Conservation (phyloP, 2,113 vertebrate genomes). For the Mohoua ochrocephala region DNA sequence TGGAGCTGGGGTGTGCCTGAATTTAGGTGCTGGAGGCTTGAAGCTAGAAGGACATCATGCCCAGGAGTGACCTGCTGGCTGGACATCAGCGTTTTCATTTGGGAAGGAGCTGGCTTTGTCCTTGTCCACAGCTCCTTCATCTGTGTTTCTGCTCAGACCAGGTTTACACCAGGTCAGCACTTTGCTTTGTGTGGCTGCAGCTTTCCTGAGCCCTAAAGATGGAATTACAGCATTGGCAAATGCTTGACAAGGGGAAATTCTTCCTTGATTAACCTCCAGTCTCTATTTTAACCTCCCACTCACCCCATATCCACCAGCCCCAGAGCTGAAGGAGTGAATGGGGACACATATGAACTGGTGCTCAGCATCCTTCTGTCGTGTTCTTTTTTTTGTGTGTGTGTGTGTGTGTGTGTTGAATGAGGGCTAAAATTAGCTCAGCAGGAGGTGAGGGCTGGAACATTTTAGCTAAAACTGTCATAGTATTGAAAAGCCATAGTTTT, state of each 20-base stretch:
- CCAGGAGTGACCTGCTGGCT: background rate
- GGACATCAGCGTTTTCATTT: rapidly evolving
- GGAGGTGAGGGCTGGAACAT: slow-evolving; percentile 1
- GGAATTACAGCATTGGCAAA: background rate
- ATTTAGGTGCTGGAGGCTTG: background rate
- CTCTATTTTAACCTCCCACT: background rate
- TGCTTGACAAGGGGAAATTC: background rate
- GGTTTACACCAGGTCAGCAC: background rate
- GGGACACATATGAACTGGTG: background rate
- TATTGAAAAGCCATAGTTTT: background rate
- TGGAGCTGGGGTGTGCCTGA: background rate
- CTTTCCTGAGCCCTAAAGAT: background rate
- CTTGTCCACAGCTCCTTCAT: background rate
- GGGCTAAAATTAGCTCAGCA: background rate
- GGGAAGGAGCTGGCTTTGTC: background rate
- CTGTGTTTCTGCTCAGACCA: background rate
- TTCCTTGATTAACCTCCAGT: background rate
- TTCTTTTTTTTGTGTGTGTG: background rate
- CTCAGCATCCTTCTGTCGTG: background rate
- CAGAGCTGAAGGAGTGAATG: background rate
- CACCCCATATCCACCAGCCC: background rate
- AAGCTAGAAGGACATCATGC: background rate
- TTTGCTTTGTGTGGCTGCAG: background rate
- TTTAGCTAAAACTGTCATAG: background rate
- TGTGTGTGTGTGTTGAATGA: background rate